Conservation (phyloP, 2,113 vertebrate species). For the Copsychus sechellarum region DNA sequence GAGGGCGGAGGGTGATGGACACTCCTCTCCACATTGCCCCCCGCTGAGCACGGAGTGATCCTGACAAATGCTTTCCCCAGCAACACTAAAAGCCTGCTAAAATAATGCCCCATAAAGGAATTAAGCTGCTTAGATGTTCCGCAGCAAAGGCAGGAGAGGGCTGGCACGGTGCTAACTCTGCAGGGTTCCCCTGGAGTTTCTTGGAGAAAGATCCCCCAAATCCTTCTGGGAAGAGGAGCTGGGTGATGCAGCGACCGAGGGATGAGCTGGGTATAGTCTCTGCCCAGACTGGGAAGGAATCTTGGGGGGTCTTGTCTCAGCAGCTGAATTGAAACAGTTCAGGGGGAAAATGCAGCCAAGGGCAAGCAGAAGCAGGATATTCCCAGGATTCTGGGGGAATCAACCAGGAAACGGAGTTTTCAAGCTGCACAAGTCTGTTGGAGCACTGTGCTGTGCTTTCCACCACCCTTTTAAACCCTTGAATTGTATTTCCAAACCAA, state of each 20-base stretch:
- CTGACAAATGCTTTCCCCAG: background rate
- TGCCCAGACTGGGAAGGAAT: background rate
- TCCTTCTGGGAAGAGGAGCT: background rate
- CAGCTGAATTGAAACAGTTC: background rate
- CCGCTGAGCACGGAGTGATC: background rate
- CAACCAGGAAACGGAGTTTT: background rate
- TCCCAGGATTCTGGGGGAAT: background rate
- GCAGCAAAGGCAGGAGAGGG: background rate
- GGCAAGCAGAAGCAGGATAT: background rate
- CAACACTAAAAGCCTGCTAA: background rate
- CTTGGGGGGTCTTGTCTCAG: background rate
- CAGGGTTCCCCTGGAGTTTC: background rate
- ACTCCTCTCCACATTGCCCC: background rate
- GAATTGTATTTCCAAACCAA: background rate
- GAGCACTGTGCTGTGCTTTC: background rate
- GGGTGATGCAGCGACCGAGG: rapidly evolving
- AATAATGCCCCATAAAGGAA: background rate
- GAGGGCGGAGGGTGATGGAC: background rate
- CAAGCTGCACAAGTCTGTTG: background rate
- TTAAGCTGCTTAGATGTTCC: background rate
- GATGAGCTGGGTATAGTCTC: background rate
- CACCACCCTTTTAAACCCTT: background rate
- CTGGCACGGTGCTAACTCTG: background rate
- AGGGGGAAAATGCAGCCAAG: background rate
- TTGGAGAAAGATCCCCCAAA: background rate